Evolutionary conservation across 2,888 invertebrate species (phyloP), one percentile per base, ranked within the genome.

Genomic region (Galerucella pusilla): DNA sequence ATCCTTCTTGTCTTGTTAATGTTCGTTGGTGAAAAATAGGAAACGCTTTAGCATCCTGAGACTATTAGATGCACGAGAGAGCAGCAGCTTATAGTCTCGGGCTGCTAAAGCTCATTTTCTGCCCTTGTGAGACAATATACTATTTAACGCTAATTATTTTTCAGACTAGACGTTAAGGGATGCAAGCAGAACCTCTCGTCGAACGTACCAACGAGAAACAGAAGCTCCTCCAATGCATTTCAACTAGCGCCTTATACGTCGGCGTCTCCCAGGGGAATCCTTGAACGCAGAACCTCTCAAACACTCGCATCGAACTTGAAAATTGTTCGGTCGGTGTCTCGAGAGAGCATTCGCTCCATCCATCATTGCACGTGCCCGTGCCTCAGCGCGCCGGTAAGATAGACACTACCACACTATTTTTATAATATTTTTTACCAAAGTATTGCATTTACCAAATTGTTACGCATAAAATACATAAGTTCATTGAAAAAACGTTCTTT

Each of bases 241-340:
- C 91, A 93, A 88, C 87, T 92, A 89, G 89, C 92, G 85, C 90
- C 93, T 81, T 92, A 93, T 83, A 87, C 90, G 77, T 92, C 92
- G 85, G 88, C 91, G 76, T 82, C 83, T 16, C 89, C 89, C 79
- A 87, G 90, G 75, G 92, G 92, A n/a, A 83, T 86, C 74, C 80
- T 87, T 75, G 95, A 94, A 84, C 90, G 95, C 77, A 91, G 95
- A 80, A 94, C 94, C 78, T 95, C 95, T n/a, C 93, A 94, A 73
- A 93, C 94, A 78, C 94, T 94, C 63, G 91, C 93, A 74, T 93
- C 94, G 68, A 91, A 93, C 75, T 87, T 93, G 82, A 93, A 93
- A 86, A 91, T 96, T 87, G 94, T 94, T 85, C 92, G 96, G 83
- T 96, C 96, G 83, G 93, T 94, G 79, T 96, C 96, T 71, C 91